Evolutionary conservation across 2,113 vertebrate species (phyloP).

Genomic region (Steatornis caripensis): DNA sequence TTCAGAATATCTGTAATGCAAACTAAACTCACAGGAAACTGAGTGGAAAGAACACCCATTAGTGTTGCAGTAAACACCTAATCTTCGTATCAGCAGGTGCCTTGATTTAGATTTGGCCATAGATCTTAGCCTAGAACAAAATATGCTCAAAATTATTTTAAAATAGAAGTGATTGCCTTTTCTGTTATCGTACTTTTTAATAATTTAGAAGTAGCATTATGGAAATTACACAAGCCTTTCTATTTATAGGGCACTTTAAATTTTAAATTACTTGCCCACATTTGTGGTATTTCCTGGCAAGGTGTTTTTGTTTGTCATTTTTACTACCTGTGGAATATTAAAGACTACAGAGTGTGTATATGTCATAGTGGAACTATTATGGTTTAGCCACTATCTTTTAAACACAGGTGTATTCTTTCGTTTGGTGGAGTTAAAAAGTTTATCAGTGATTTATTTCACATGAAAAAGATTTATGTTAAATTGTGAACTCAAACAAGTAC

Average conservation of each 20-base stretch:
- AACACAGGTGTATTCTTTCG: not conserved
- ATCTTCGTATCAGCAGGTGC: not conserved
- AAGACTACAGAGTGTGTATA: not conserved
- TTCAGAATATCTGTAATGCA: not conserved
- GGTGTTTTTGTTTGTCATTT: not conserved
- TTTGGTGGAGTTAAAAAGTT: not conserved
- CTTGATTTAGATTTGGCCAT: not conserved
- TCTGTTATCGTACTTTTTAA: not conserved
- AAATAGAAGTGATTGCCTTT: not conserved
- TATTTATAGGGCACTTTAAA: not conserved
- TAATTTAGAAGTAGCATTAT: not conserved
- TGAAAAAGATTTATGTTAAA: not conserved
- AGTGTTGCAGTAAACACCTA: not conserved
- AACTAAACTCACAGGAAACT: not conserved
- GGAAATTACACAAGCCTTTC: not conserved
- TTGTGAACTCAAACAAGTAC: not conserved
- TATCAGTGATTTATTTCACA: not conserved
- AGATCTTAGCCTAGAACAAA: not conserved
- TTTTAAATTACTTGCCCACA: not conserved
- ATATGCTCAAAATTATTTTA: not conserved
- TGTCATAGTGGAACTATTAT: not conserved
- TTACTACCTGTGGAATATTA: not conserved
- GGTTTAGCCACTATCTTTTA: not conserved
- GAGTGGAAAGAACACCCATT: not conserved
- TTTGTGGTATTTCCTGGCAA: not conserved